Evolutionary conservation across 2,113 vertebrate genomes (phyloP).

Genomic region (Notechis scutatus): DNA sequence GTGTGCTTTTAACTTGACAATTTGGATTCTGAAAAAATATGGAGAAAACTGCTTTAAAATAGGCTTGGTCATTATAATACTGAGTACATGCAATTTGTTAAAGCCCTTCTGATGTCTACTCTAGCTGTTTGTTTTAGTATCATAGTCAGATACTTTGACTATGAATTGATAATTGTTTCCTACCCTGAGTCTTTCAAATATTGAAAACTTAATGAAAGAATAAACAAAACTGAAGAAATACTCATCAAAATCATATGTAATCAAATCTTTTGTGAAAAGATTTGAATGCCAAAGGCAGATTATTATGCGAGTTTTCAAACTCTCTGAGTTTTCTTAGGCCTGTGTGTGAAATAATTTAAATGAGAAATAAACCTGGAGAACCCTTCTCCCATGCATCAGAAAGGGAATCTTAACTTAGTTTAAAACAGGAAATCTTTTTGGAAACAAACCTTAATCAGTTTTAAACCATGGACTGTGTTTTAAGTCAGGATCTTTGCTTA

Average conservation of each 20-base stretch:
- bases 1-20: neutral
- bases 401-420: neutral
- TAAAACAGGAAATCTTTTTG: neutral
- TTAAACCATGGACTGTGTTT: neutral
- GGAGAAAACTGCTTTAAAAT: neutral
- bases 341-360: neutral
- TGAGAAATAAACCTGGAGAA: neutral
- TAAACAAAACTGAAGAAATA: neutral
- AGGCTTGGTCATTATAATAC: neutral
- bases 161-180: neutral
- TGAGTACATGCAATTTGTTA: neutral
- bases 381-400: neutral
- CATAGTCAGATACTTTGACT: neutral
- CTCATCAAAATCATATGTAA: neutral
- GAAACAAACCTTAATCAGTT: neutral
- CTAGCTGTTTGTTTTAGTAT: neutral
- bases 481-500: neutral
- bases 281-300: neutral
- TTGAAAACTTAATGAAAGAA: neutral
- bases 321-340: neutral
- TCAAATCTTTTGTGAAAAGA: neutral
- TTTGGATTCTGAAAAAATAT: neutral
- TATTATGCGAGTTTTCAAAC: neutral
- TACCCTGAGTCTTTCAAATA: neutral
- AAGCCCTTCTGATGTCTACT: neutral